These are phyloP conservation scores for Metacarcinus magister DNA, from an alignment of 2,888 invertebrate genomes.

Conservation along the genomic window DNA sequence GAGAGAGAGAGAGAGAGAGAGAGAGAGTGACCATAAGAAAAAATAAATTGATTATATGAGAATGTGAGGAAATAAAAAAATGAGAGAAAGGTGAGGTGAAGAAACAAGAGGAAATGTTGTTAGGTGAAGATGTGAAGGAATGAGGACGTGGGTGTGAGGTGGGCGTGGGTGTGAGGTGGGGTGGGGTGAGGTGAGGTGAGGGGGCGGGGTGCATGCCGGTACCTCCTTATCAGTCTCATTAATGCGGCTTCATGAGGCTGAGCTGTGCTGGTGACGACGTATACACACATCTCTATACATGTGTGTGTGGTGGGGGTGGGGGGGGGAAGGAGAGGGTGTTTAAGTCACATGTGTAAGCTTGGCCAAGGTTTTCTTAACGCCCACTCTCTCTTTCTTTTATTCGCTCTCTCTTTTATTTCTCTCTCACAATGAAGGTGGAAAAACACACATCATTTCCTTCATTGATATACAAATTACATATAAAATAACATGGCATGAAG, in stretches of 20 bases:
- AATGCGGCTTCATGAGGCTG: neutral
- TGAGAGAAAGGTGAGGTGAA: neutral
- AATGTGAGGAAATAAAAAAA: neutral
- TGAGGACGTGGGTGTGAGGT: neutral
- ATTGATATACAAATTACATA: neutral
- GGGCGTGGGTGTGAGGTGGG: neutral
- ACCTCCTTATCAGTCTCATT: neutral
- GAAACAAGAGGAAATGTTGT: neutral
- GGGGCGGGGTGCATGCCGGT: neutral
- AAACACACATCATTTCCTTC: neutral
- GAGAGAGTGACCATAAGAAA: neutral
- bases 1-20: conserved; percentile 40
- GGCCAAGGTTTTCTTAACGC: neutral
- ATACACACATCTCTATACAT: too few species aligned
- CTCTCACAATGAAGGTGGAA: neutral
- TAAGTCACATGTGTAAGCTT: neutral
- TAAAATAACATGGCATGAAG: neutral
- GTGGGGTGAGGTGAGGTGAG: neutral
- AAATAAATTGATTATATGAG: neutral
- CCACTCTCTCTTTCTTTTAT: neutral
- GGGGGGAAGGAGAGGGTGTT: too few species aligned
- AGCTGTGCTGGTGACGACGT: neutral
- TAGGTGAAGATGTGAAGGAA: neutral
- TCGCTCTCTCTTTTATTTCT: neutral
- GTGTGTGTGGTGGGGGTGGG: too few species aligned